These are phyloP conservation scores for Sinentomon sp. DNA, from an alignment of 2,888 invertebrate species.

Conservation along the genomic window DNA sequence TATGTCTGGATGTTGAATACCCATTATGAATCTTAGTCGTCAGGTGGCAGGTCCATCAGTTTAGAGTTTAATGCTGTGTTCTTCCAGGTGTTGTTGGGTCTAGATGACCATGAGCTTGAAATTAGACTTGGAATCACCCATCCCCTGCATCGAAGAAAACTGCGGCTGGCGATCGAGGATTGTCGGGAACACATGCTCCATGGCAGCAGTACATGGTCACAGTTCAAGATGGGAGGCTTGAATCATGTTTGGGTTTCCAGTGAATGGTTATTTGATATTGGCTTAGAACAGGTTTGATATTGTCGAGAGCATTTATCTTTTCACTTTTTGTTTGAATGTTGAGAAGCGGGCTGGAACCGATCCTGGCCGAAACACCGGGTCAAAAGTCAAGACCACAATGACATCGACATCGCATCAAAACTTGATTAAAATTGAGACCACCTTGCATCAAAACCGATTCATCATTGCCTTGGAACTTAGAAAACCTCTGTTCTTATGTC, in stretches of 20 bases:
- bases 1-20: not conserved
- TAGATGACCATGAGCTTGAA: slow-evolving; percentile 72
- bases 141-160: slow-evolving; percentile 75
- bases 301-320: too few species aligned
- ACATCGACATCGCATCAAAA: too few species aligned
- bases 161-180: slow-evolving; percentile 76
- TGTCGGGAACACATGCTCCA: slow-evolving; percentile 56
- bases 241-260: slow-evolving; percentile 81
- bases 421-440: too few species aligned
- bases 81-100: slow-evolving; percentile 60
- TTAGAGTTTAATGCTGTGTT: slow-evolving; percentile 21
- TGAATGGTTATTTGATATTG: slow-evolving; percentile 75
- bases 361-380: too few species aligned
- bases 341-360: too few species aligned
- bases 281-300: slow-evolving; percentile 37
- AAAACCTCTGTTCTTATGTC: too few species aligned
- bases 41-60: not conserved
- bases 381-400: too few species aligned
- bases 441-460: too few species aligned
- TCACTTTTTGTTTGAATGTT: too few species aligned
- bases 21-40: not conserved
- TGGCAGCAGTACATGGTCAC: too few species aligned
- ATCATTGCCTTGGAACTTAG: too few species aligned
- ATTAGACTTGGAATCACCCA: slow-evolving; percentile 69
- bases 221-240: slow-evolving; percentile 63